Evolutionary conservation across 2,113 vertebrate species (phyloP).

Genomic region (Neolamprologus sp.): DNA sequence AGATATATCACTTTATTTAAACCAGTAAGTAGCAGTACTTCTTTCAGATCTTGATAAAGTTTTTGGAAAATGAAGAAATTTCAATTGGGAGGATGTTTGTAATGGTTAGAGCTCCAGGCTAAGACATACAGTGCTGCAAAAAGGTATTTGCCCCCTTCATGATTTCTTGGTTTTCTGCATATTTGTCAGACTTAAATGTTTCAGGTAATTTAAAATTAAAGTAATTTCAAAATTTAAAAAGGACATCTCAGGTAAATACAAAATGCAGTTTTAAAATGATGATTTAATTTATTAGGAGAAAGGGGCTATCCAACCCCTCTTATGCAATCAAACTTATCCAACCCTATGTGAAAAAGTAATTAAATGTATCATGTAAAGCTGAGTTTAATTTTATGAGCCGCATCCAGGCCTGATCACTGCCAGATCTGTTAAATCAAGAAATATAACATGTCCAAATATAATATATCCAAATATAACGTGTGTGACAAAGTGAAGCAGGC

Average conservation of each 20-base stretch:
- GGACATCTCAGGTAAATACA: neutral
- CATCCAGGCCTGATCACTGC: neutral
- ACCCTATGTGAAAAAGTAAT: neutral
- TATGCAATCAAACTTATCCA: neutral
- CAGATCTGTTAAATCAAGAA: neutral
- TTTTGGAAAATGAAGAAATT: neutral
- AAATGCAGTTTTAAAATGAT: neutral
- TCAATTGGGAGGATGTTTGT: accelerated
- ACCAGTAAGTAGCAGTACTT: slow-evolving; percentile 11
- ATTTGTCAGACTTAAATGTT: neutral
- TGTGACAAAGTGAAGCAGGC: neutral
- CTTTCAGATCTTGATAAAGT: neutral
- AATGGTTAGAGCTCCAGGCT: neutral
- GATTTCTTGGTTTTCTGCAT: neutral
- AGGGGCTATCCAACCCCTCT: neutral
- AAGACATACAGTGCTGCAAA: neutral
- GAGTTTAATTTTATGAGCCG: neutral
- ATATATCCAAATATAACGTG: neutral
- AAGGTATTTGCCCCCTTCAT: neutral
- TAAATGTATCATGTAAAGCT: neutral
- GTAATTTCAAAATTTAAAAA: neutral
- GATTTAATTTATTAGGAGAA: neutral
- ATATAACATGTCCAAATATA: neutral
- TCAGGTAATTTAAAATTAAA: neutral
- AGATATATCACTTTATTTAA: neutral